These are phyloP conservation scores for Podarcis siculus DNA, from an alignment of 2,797 vertebrate genomes.

Conservation along the genomic window DNA sequence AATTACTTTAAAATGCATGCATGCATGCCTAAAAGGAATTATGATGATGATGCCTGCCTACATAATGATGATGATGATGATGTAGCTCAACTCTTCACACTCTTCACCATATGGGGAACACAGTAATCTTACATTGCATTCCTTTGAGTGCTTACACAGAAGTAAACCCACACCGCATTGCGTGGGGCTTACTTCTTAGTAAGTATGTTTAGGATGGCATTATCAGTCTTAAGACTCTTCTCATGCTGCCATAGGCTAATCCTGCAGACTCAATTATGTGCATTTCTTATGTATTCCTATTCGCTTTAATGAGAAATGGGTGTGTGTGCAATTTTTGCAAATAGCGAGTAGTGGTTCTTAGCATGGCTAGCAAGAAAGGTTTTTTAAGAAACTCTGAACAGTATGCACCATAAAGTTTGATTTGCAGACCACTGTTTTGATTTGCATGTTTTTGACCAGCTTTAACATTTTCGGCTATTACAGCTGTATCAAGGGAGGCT, in stretches of 20 bases:
- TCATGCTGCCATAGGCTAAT: slow-evolving; percentile 53
- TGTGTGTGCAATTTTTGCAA: slow-evolving; percentile 61
- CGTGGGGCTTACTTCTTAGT: neutral
- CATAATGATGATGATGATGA: slow-evolving; percentile 61
- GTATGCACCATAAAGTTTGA: neutral
- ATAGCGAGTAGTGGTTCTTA: slow-evolving; percentile 28
- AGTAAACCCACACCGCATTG: neutral
- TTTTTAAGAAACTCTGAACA: neutral
- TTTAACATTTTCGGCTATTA: neutral
- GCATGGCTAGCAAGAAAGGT: slow-evolving; percentile 2
- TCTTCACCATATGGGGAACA: slow-evolving; percentile 67
- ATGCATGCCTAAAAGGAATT: slow-evolving; percentile 67
- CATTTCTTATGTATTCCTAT: slow-evolving; percentile 33
- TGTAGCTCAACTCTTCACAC: slow-evolving; percentile 67
- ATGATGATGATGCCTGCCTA: slow-evolving; percentile 63
- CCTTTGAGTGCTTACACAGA: slow-evolving; percentile 1
- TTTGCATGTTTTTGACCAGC: neutral
- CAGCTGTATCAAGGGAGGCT: neutral
- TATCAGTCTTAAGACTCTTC: slow-evolving; percentile 55
- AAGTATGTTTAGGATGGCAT: neutral
- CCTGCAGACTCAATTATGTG: neutral
- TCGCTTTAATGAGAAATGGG: slow-evolving; percentile 57
- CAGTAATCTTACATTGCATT: slow-evolving; percentile 22
- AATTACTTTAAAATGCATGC: slow-evolving; percentile 55
- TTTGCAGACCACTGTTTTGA: slow-evolving; percentile 12